Conservation (phyloP, 2,113 vertebrate species). For the Microtus ochrogaster region DNA sequence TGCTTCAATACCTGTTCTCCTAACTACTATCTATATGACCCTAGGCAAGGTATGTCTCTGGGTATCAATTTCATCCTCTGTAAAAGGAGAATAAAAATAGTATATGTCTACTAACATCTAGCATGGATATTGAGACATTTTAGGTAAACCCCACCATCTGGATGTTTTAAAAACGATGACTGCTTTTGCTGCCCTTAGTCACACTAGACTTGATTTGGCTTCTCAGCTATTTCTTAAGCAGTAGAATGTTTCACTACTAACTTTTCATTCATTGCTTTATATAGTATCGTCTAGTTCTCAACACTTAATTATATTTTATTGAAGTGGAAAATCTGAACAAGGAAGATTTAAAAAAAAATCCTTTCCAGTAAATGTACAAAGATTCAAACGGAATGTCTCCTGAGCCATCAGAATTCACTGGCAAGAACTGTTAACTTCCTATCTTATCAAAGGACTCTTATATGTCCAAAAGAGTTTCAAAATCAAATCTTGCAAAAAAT, state of each 20-base stretch:
- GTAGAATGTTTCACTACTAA: constrained; percentile 34
- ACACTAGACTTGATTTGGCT: background rate
- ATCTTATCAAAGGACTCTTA: background rate
- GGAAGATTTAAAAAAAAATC: background rate
- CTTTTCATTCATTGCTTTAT: constrained; percentile 18
- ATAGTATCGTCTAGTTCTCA: constrained; percentile 8
- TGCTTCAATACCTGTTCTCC: background rate
- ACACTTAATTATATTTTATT: constrained; percentile 34
- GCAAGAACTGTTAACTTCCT: background rate
- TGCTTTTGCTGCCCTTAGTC: background rate
- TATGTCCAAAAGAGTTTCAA: background rate
- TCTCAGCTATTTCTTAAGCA: constrained; percentile 34
- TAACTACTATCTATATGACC: background rate
- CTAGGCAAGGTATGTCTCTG: background rate
- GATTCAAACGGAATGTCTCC: background rate
- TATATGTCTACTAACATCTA: background rate
- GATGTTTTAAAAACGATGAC: background rate
- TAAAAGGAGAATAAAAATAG: constrained; percentile 3
- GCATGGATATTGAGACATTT: background rate
- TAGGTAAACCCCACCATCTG: background rate
- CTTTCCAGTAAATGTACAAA: constrained; percentile 22
- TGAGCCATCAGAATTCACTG: background rate
- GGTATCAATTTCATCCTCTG: background rate
- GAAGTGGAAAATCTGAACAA: constrained; percentile 22
- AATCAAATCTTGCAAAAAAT: background rate